Base-by-base conservation (phyloP, 2,888 invertebrate species). In the Lochmaea capreae region DNA sequence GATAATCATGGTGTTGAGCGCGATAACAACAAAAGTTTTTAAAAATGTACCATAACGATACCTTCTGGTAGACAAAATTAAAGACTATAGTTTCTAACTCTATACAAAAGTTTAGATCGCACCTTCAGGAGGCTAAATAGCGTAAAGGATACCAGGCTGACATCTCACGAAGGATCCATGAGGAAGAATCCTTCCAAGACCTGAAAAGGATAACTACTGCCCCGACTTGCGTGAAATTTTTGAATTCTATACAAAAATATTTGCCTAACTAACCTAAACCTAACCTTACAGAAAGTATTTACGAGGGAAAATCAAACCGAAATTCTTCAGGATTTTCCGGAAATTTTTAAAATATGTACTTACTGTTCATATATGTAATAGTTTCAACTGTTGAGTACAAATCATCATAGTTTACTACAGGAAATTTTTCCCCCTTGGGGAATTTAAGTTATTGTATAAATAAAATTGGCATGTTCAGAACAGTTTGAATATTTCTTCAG, bases 141-240 rank as follows among this genome's bases (percentile, higher is more conserved):
- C 83, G 85, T 84, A 86, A 82, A 86, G 84, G 84, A 85, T 83
- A 83, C 86, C 86, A 81, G 86, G 85, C 77, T 84, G 85, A 82
- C 86, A 83, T 83, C 85, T 84, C 83, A 85, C 81, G 83, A 85
- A 85, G 83, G 85, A 85, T 86, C 86, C 85, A 82, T 80, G 82
- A 83, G 85, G 83, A 79, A 83, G 84, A 80, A 81, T 83, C 81
- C 84, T 82, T 82, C 82, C 82, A 82, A 83, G 83, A 87, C 86
- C 86, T 87, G 87, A 85, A 87, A 87, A 85, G 83, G 83, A 85
- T 82, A 83, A 86, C 86, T 86, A 86, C 85, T 86, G 85, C 86
- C 86, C 85, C 85, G 85, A 85, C 83, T 84, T 84, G 82, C 82
- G 79, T 82, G 82, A 80, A 81, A 82, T 77, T 79, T 77, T 71